Base-by-base conservation (phyloP, 2,113 vertebrate genomes). In the Xenus cinereus region DNA sequence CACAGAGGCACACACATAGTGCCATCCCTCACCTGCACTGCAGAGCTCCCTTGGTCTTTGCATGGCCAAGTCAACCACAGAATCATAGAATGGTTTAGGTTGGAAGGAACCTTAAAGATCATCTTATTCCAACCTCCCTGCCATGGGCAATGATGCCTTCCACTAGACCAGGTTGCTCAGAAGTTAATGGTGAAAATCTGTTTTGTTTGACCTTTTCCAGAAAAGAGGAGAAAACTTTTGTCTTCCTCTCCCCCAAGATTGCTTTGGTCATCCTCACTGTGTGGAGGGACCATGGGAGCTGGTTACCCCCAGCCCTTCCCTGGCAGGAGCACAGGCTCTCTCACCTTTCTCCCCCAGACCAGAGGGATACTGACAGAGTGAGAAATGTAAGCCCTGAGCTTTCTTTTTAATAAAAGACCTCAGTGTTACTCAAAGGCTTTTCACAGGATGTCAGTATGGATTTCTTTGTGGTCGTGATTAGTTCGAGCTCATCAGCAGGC, bases 1-100 rank as follows among this genome's bases (percentile, higher is more conserved):
- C 54, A 57, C 48, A 23, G 43, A 3, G 12, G 6, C 27, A 28
- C 4, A 4, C 6, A 23, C 7, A 3, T 3, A 2, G 24, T 9
- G n/a, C 51, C 18, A 8, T 26, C 83, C n/a, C n/a, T 21, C 1
- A 1, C 82, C 28, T 46, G 46, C 1, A 7, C 46, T 68, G 39
- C 53, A 62, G 39, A 54, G 12, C 14, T 18, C 41, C n/a, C 17
- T 30, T 56, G 33, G n/a, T 14, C 26, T 60, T 75, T 54, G 33
- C 51, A 2, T 32, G n/a, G 15, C 23, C n/a, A 86, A 23, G 18
- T 27, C 24, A 46, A 46, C 20, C 46, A 51, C 8, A 26, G 50
- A 26, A 51, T 51, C 23, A 14, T 26, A 27, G 50, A 51, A 51
- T 27, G 13, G 26, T 51, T 27, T 51, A 6, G 24, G 24, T 27